A percentile compares a stretch with the other conserved stretches of the same genome.
These are phyloP conservation scores for Hypanus sabinus DNA, from an alignment of 2,113 vertebrate species.

Conservation along the genomic window DNA sequence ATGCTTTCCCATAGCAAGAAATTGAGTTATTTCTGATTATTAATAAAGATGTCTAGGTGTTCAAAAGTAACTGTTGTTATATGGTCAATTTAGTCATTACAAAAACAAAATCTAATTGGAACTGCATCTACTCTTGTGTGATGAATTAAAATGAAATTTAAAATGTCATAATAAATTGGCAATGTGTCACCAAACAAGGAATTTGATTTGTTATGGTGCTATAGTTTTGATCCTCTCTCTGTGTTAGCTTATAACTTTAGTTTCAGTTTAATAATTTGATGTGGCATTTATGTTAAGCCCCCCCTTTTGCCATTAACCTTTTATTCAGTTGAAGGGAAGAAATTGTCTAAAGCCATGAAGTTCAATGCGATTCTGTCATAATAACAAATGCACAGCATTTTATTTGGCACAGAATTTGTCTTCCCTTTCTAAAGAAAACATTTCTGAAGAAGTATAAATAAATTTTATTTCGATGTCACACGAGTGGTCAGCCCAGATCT, in stretches of 20 bases:
- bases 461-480: background rate
- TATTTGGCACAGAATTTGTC: background rate
- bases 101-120: background rate
- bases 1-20: background rate
- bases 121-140: background rate
- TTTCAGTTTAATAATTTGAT: background rate
- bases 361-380: background rate
- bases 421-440: background rate
- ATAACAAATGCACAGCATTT: background rate
- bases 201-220: background rate
- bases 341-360: background rate
- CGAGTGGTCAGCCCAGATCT: background rate
- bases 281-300: background rate
- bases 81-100: constrained; percentile 14
- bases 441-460: too few relatives aligned
- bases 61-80: background rate
- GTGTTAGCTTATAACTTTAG: background rate
- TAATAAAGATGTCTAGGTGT: background rate
- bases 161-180: constrained; percentile 10
- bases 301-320: background rate
- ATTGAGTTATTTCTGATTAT: background rate
- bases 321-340: background rate
- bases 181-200: background rate
- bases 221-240: background rate
- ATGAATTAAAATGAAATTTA: constrained; percentile 18